Evolutionary conservation across 2,888 invertebrate species (phyloP).

Genomic region (Xestia c-nigrum): DNA sequence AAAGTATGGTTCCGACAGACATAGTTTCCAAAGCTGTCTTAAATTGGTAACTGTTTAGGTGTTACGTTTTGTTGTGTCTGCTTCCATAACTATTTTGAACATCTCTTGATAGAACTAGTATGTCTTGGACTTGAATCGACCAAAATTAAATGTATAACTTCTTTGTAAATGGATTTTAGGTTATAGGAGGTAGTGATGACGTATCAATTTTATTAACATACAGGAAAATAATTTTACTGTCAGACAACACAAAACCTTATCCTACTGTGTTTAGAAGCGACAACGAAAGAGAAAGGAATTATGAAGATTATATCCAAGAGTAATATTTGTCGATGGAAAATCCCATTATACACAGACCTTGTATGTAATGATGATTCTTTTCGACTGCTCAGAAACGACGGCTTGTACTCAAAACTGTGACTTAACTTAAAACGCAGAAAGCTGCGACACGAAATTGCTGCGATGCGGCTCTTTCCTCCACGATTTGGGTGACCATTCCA

Average conservation of each 20-base stretch:
- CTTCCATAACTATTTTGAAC: background rate
- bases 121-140: background rate
- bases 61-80: slow-evolving; percentile 15
- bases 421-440: too few relatives aligned
- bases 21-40: background rate
- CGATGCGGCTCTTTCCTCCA: too few relatives aligned
- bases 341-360: background rate
- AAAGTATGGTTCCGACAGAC: background rate
- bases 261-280: background rate
- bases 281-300: background rate
- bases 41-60: slow-evolving; percentile 8
- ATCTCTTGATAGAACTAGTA: slow-evolving; percentile 9
- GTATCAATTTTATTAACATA: background rate
- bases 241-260: background rate
- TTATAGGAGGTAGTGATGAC: background rate
- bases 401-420: background rate
- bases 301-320: background rate
- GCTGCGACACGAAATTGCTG: too few relatives aligned
- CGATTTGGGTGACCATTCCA: too few relatives aligned
- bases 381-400: background rate
- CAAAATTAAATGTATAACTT: background rate
- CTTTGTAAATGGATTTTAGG: background rate
- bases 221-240: background rate
- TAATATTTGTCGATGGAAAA: background rate
- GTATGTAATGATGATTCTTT: background rate